Evolutionary conservation across 1,140 invertebrate genomes (phyloP).

Genomic region (Lasioglossum baleicum): DNA sequence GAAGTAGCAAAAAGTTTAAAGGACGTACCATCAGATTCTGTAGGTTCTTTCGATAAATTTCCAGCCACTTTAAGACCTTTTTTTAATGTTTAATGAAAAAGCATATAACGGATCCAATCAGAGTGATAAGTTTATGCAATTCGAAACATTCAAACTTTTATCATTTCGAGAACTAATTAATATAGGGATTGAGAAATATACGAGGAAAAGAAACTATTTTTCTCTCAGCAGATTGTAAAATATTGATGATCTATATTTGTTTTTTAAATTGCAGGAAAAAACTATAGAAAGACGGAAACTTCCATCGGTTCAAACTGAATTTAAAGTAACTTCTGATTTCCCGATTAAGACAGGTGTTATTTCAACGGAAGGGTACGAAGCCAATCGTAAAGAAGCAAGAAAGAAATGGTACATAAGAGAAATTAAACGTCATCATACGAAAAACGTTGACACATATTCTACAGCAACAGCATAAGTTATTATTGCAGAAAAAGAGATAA

Average conservation of each 20-base stretch:
- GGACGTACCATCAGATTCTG: neutral
- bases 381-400: conserved; percentile 51
- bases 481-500: too few relatives aligned
- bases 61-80: too few relatives aligned
- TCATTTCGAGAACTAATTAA: too few relatives aligned
- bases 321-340: conserved; percentile 48
- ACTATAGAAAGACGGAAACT: conserved; percentile 41
- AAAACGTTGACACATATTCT: conserved; percentile 53
- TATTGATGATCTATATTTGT: neutral
- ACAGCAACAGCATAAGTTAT: conserved; percentile 28
- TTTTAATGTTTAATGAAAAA: too few relatives aligned
- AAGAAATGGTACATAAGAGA: conserved; percentile 70
- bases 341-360: conserved; percentile 24
- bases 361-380: conserved; percentile 39
- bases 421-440: conserved; percentile 49
- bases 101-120: too few relatives aligned
- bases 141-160: too few relatives aligned
- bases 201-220: too few relatives aligned
- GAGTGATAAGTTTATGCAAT: too few relatives aligned
- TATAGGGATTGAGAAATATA: too few relatives aligned
- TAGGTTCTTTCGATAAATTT: neutral
- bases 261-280: conserved; percentile 32
- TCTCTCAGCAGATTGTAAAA: too few relatives aligned
- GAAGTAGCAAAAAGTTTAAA: conserved; percentile 9
- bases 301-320: conserved; percentile 54